Base-by-base conservation (phyloP, 2,113 vertebrate genomes). In the Pelecanus crispus region DNA sequence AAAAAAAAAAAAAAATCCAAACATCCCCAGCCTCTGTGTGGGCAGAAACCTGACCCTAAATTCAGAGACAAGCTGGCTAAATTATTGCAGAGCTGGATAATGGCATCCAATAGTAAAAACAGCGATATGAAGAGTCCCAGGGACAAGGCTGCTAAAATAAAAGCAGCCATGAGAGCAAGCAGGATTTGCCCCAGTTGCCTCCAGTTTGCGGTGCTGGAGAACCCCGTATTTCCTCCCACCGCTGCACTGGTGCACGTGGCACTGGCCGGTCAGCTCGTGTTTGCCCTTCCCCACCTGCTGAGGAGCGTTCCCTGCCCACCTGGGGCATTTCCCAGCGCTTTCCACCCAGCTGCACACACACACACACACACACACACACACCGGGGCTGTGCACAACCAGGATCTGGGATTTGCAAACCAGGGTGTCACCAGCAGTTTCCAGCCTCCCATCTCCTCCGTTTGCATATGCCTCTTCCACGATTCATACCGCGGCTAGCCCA, bases 361-460 rank as follows among this genome's bases (percentile, higher is more conserved):
- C 25, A 4, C 47, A 2, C 25, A 4, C 47, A 2, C 68, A 34
- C 29, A 17, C 25, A 4, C 32, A 3, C 25, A 4, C 47, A 2
- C n/a, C 9, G 0, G 7, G 44, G 71, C 50, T 34, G 42, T 5
- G 34, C 40, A 74, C 21, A 8, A 3, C 31, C 84, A 52, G 68
- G 36, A n/a, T 21, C 50, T 7, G 28, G 1, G 4, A 49, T 20
- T 47, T 40, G 45, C 72, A 77, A 72, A 67, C 11, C 67, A n/a
- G 63, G 11, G 34, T 0, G 24, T 20, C 88, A 38, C 25, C 73
- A 26, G 62, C 36, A 20, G 26, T 17, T 44, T 13, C 47, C 86
- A 92, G 67, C 18, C 52, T 53, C 78, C 55, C 81, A 24, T 4
- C 18, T 47, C 66, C 73, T 10, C 45, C 4, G 3, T 47, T n/a